These are phyloP conservation scores for Rhipidura dahli DNA, from an alignment of 2,113 vertebrate genomes.

Conservation along the genomic window DNA sequence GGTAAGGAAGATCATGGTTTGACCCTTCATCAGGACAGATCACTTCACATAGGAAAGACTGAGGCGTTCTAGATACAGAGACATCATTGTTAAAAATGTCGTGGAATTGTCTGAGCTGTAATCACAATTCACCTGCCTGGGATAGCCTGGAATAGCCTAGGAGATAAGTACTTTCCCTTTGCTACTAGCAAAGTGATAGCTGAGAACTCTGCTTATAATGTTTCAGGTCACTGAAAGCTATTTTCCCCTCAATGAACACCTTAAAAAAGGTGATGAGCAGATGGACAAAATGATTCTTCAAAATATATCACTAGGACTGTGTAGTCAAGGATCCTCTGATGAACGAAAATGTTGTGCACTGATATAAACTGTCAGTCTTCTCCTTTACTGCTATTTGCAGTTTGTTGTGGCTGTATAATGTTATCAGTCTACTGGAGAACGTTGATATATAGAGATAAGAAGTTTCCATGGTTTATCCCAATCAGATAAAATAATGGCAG, in stretches of 20 bases:
- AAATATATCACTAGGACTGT: neutral
- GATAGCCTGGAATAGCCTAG: neutral
- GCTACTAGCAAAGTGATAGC: neutral
- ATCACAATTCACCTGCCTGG: neutral
- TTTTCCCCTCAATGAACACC: neutral
- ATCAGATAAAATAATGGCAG: constrained; percentile 15
- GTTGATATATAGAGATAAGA: neutral
- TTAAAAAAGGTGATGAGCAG: neutral
- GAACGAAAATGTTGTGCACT: neutral
- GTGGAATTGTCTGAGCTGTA: neutral
- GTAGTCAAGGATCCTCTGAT: neutral
- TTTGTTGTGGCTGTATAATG: neutral
- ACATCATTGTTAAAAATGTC: neutral
- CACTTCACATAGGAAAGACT: neutral
- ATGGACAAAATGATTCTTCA: neutral
- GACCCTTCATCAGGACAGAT: neutral
- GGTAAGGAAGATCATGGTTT: neutral
- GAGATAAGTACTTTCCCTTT: constrained; percentile 3
- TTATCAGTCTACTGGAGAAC: neutral
- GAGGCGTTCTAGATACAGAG: neutral
- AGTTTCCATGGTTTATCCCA: neutral
- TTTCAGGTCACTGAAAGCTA: neutral
- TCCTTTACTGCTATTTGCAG: neutral
- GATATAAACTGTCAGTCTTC: neutral
- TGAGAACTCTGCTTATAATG: neutral